Evolutionary conservation across 2,113 vertebrate species (phyloP).

Genomic region (Lasiurus borealis): DNA sequence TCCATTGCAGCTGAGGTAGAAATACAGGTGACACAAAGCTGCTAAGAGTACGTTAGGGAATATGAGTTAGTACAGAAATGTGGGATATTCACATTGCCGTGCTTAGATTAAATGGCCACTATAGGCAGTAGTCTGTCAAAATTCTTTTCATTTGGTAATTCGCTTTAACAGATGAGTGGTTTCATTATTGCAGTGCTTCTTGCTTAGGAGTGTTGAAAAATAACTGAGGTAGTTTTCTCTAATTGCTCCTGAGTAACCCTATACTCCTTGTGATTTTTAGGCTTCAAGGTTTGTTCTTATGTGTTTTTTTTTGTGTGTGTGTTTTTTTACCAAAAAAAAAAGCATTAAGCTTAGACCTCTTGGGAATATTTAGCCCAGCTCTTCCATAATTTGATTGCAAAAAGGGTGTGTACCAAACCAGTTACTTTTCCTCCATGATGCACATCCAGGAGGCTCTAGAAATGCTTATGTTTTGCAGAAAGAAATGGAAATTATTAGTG

Average conservation of each 20-base stretch:
- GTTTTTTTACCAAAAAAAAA: not conserved
- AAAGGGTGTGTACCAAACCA: not conserved
- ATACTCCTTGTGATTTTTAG: not conserved
- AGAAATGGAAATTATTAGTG: slow-evolving; percentile 15
- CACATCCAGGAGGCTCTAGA: not conserved
- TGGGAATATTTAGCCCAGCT: not conserved
- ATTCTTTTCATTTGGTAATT: slow-evolving; percentile 73
- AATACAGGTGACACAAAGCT: slow-evolving; percentile 30
- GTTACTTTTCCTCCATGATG: not conserved
- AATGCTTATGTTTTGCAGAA: slow-evolving; percentile 50
- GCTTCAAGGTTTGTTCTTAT: not conserved
- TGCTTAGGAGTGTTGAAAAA: slow-evolving; percentile 55
- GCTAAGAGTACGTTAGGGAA: slow-evolving; percentile 50
- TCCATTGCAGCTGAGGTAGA: slow-evolving; percentile 61
- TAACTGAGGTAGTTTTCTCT: slow-evolving; percentile 6
- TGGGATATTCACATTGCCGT: slow-evolving; percentile 40
- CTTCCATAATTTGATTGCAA: slow-evolving; percentile 2
- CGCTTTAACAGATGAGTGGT: slow-evolving; percentile 75
- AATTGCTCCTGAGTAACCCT: not conserved
- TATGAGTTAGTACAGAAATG: slow-evolving; percentile 48
- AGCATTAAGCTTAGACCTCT: slow-evolving; percentile 26
- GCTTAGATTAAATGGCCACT: slow-evolving; percentile 43
- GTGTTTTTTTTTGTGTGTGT: not conserved
- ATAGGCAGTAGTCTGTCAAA: slow-evolving; percentile 67
- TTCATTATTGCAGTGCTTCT: slow-evolving; percentile 73